phyloP scores from a whole-genome alignment of 2,888 invertebrate species.

The Andrena dorsata region DNA sequence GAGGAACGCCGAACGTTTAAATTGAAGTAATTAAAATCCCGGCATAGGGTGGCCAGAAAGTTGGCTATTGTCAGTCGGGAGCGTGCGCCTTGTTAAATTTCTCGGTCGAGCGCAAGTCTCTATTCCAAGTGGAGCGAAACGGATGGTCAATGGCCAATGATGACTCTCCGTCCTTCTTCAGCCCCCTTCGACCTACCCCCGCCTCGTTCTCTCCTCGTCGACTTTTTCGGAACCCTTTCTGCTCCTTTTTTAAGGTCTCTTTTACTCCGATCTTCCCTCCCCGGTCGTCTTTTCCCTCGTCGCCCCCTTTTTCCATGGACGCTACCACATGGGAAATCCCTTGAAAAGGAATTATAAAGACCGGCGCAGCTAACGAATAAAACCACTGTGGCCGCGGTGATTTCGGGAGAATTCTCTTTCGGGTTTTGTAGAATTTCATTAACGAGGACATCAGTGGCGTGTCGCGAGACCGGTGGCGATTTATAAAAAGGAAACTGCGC shows the following conservation, averaged over 20 bases:
- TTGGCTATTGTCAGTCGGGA: conserved; percentile 70
- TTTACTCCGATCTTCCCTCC: conserved; percentile 3
- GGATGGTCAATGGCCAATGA: conserved; percentile 73
- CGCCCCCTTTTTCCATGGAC: not conserved
- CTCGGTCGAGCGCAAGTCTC: conserved; percentile 76
- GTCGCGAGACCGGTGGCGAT: not conserved
- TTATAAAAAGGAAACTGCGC: not conserved
- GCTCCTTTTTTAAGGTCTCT: conserved; percentile 45
- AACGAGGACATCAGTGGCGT: not conserved
- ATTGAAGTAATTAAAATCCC: conserved; percentile 80
- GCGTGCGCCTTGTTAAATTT: conserved; percentile 79
- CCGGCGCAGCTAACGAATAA: conserved; percentile 41
- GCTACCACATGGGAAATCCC: conserved; percentile 67
- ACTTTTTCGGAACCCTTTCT: conserved; percentile 40
- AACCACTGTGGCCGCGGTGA: conserved; percentile 24
- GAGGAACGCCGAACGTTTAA: conserved; percentile 54
- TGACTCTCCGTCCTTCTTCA: conserved; percentile 57
- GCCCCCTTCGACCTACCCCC: conserved; percentile 19
- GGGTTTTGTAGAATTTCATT: conserved; percentile 23
- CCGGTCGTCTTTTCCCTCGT: conserved; percentile 4
- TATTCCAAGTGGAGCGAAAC: conserved; percentile 77
- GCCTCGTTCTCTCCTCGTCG: conserved; percentile 20
- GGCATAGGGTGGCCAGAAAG: conserved; percentile 65
- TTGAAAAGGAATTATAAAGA: conserved; percentile 55
- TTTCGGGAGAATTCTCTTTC: conserved; percentile 11